Base-by-base conservation (phyloP, 2,888 invertebrate species). In the Trisateles emortualis region DNA sequence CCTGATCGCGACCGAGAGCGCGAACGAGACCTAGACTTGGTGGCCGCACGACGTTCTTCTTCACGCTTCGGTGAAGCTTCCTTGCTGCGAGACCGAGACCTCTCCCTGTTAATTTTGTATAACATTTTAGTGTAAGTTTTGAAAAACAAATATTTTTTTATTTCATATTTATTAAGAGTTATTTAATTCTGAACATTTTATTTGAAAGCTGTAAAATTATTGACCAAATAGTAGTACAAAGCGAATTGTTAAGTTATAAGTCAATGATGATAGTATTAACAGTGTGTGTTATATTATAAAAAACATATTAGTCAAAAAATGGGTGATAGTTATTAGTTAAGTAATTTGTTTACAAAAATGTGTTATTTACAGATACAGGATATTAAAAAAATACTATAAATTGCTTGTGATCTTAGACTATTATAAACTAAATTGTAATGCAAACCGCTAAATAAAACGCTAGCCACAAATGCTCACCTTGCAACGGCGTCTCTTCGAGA, bases 61-160 rank as follows among this genome's bases (percentile, higher is more conserved):
- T 88, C 90, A 33, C 87, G 88, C 65, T 90, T 90, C 13, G 90
- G 89, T 1, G 91, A 89, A 13, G 76, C 83, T 57, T 94, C 95
- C 83, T 96, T 96, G 83, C 96, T 96, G 70, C 92, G 93, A 26
- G 96, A 96, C 41, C 94, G 94, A 51, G 96, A 96, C 24, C 95
- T 94, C 76, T 95, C 95, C 86, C 95, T 95, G 82, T 53, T 46
- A 48, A 69, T 50, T 10, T 46, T 26, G 16, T 1, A 48, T 22
- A 24, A n/a, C 10, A 5, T 63, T 63, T 29, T 16, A 39, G 17
- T 9, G 24, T 17, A 5, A 11, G 13, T 29, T 10, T n/a, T n/a
- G n/a, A 22, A 22, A 22, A 22, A 22, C 22, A 22, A 22, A 22
- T 22, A n/a, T n/a, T n/a, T n/a, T n/a, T n/a, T n/a, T n/a, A n/a